Conservation (phyloP, 2,113 vertebrate species). For the Dromiciops gliroides region DNA sequence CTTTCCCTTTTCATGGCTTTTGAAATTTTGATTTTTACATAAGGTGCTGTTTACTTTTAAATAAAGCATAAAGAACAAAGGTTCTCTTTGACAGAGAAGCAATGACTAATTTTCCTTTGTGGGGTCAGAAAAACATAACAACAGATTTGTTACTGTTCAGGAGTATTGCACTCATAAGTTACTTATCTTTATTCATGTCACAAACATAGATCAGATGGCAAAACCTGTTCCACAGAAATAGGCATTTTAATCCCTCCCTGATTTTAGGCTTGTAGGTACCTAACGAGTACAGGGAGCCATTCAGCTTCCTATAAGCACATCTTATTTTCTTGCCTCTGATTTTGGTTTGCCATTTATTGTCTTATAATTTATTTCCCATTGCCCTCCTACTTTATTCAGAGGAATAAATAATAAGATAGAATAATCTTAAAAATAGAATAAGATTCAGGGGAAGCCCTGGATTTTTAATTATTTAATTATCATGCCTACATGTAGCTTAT, state of each 20-base stretch:
- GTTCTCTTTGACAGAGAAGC: not conserved
- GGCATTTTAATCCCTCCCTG: constrained; percentile 57
- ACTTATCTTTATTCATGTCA: constrained; percentile 55
- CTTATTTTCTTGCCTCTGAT: not conserved
- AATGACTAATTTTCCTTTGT: constrained; percentile 16
- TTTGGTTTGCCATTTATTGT: not conserved
- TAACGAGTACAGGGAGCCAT: not conserved
- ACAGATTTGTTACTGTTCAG: constrained; percentile 20
- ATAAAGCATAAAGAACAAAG: not conserved
- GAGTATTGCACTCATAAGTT: constrained; percentile 10
- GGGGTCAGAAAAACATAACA: constrained; percentile 4
- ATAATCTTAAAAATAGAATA: too few species aligned
- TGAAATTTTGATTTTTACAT: not conserved
- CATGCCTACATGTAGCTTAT: not conserved
- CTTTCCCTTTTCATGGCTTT: not conserved
- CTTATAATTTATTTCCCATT: not conserved
- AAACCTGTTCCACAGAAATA: constrained; percentile 59
- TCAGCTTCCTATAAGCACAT: not conserved
- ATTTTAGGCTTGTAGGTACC: constrained; percentile 37
- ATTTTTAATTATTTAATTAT: not conserved
- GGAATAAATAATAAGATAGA: too few species aligned
- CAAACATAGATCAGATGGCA: constrained; percentile 44
- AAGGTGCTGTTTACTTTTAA: too few species aligned
- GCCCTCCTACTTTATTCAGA: not conserved
- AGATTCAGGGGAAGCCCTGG: not conserved